Evolutionary conservation across 1,140 invertebrate species (phyloP).

Genomic region (Bombus pascuorum): DNA sequence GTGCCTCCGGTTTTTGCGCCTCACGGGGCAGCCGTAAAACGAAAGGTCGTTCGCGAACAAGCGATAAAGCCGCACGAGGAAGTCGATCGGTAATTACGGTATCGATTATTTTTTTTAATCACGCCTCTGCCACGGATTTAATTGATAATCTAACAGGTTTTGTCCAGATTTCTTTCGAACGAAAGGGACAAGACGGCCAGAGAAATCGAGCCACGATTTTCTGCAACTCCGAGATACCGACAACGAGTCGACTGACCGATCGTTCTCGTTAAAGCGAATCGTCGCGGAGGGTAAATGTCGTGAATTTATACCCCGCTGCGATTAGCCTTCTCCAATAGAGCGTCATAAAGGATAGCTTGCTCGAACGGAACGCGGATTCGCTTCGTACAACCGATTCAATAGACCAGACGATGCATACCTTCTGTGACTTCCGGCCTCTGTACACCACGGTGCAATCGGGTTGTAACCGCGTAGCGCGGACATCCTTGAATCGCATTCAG

Average conservation of each 20-base stretch:
- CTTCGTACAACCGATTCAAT: not conserved
- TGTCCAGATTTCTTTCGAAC: too few species aligned
- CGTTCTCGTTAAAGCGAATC: not conserved
- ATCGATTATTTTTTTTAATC: not conserved
- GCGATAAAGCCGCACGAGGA: not conserved
- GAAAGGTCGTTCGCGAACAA: not conserved
- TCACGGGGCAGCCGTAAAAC: not conserved
- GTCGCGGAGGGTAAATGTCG: not conserved
- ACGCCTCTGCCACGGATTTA: not conserved
- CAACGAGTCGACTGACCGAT: not conserved
- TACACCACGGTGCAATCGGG: not conserved
- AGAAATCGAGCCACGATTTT: not conserved
- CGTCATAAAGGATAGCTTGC: conserved; percentile 34
- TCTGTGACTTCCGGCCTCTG: not conserved
- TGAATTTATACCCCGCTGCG: not conserved
- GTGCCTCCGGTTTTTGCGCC: not conserved
- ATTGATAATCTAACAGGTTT: not conserved
- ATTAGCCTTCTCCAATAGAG: conserved; percentile 12
- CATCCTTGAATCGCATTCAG: not conserved
- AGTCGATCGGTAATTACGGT: not conserved
- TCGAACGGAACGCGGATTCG: conserved; percentile 17
- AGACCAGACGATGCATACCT: too few species aligned
- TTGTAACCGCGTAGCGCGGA: not conserved
- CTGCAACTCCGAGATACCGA: not conserved
- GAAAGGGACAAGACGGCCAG: not conserved